phyloP scores from a whole-genome alignment of 2,888 invertebrate species.

The Encarsia formosa region DNA sequence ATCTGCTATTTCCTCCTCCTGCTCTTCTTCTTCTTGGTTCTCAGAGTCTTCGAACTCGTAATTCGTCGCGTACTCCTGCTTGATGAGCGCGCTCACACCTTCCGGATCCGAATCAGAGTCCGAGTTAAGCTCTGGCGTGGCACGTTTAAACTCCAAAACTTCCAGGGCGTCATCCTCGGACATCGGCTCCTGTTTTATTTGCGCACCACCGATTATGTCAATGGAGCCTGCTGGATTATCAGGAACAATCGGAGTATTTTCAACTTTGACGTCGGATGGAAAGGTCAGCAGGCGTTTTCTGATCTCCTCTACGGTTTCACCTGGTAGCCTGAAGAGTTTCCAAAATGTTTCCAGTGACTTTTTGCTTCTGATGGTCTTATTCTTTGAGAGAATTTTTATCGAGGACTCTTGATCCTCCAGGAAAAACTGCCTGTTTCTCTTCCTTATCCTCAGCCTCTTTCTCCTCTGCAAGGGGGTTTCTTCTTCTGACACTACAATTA shows the following conservation, averaged over 20 bases:
- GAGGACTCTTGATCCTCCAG: neutral
- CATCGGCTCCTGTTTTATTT: slow-evolving; percentile 5
- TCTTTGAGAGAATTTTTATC: slow-evolving; percentile 8
- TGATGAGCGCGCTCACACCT: slow-evolving; percentile 16
- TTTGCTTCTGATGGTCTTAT: slow-evolving; percentile 15
- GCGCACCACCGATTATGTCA: too few relatives aligned
- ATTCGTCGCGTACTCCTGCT: slow-evolving; percentile 14
- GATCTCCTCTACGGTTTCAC: slow-evolving; percentile 19
- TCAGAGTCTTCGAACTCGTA: slow-evolving; percentile 12
- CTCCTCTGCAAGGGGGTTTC: slow-evolving; percentile 5
- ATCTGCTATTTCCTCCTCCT: neutral
- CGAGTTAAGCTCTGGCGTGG: too few relatives aligned
- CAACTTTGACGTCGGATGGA: too few relatives aligned
- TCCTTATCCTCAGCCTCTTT: slow-evolving; percentile 3
- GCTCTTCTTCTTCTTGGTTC: neutral
- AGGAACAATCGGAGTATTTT: too few relatives aligned
- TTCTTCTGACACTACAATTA: slow-evolving; percentile 13
- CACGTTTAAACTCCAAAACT: too few relatives aligned
- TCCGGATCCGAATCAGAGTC: slow-evolving; percentile 24
- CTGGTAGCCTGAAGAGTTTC: slow-evolving; percentile 23
- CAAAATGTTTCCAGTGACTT: slow-evolving; percentile 16
- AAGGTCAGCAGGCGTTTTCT: slow-evolving; percentile 20
- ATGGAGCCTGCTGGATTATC: too few relatives aligned
- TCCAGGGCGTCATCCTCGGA: neutral
- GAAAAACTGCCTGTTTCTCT: slow-evolving; percentile 11